A percentile compares a stretch with the other conserved stretches of the same genome.
Conservation (phyloP, 2,113 vertebrate genomes). For the Myiozetetes cayanensis region DNA sequence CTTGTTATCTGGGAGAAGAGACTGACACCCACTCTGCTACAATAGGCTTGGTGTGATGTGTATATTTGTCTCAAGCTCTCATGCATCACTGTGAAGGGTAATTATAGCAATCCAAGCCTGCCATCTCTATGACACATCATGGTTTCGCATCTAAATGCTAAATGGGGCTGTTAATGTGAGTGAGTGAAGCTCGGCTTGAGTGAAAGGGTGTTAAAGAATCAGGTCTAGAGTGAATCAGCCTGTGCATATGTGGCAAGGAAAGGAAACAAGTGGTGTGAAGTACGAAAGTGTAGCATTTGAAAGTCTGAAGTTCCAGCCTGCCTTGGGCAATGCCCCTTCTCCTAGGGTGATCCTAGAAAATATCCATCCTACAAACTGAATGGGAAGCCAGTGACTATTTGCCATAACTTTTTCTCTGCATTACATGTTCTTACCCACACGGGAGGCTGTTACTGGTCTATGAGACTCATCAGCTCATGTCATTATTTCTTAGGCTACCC, state of each 20-base stretch:
- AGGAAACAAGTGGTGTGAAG: neutral
- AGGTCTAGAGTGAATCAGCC: conserved; percentile 25
- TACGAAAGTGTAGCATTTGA: neutral
- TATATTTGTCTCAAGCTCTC: neutral
- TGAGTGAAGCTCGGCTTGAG: conserved; percentile 15
- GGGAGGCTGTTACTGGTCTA: neutral
- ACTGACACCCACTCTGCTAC: neutral
- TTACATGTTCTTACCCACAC: fast-evolving
- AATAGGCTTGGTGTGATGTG: neutral
- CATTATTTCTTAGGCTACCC: neutral
- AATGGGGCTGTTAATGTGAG: conserved; percentile 17
- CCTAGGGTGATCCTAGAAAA: neutral
- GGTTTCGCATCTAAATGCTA: conserved; percentile 13
- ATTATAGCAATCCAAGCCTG: conserved; percentile 21
- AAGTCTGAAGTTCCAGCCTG: neutral
- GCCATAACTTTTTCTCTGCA: neutral
- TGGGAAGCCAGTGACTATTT: neutral
- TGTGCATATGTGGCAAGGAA: neutral
- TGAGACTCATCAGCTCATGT: neutral
- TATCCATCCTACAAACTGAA: neutral
- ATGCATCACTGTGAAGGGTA: neutral
- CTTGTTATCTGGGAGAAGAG: neutral
- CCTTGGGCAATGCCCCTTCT: neutral
- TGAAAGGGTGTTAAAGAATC: conserved; percentile 26
- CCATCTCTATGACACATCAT: neutral